phyloP scores from a whole-genome alignment of 2,113 vertebrate species.

The Ovibos moschatus region DNA sequence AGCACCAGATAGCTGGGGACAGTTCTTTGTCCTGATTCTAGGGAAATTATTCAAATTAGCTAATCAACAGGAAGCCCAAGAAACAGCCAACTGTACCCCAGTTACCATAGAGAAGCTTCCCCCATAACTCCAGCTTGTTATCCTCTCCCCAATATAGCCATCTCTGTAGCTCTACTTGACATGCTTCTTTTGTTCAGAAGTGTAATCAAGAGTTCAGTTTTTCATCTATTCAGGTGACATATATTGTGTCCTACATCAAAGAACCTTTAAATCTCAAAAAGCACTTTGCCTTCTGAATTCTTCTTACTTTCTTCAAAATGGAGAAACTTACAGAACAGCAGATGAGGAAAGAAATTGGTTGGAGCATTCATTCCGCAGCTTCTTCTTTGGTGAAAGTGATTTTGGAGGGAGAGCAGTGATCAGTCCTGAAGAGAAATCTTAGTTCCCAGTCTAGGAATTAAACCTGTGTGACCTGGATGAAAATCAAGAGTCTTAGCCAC shows the following conservation, averaged over 20 bases:
- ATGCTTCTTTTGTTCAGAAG: background rate
- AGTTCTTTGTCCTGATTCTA: background rate
- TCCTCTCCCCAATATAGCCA: background rate
- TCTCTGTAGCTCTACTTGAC: background rate
- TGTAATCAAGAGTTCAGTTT: background rate
- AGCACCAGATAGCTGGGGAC: background rate
- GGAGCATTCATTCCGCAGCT: background rate
- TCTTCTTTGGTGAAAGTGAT: background rate
- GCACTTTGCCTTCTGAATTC: background rate
- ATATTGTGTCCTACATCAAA: background rate
- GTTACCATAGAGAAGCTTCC: background rate
- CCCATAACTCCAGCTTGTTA: background rate
- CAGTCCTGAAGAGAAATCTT: background rate
- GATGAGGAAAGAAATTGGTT: background rate
- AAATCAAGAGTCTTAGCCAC: background rate
- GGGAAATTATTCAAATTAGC: background rate
- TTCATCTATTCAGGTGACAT: background rate
- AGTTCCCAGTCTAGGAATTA: background rate
- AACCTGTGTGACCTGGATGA: background rate
- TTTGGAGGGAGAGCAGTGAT: background rate
- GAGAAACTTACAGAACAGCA: background rate
- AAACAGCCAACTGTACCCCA: background rate
- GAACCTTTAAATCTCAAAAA: background rate
- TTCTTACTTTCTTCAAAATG: background rate
- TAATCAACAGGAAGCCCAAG: background rate